Base-by-base conservation (phyloP, 2,888 invertebrate genomes). In the Eupsilia transversa region DNA sequence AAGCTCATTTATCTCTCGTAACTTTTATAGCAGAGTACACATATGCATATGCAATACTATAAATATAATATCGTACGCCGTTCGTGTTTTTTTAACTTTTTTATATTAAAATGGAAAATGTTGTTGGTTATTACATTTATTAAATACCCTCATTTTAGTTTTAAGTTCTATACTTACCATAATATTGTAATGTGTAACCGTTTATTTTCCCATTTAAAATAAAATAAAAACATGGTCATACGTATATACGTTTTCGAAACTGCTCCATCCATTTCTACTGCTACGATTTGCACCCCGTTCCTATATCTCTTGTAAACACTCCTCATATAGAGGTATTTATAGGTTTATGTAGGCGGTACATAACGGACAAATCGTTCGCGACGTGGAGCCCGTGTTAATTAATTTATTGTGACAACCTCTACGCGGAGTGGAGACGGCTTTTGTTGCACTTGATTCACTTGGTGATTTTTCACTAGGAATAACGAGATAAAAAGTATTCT, bases 371-470 rank as follows among this genome's bases (percentile, higher is more conserved):
- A 84, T 82, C 75, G 78, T 77, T 77, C 57, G 82, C 89, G 72
- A 79, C 79, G 65, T 64, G 79, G 63, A 79, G 86, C 79, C 79
- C 77, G 68, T 82, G 87, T 83, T 93, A 90, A 92, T 92, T 92
- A 90, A 90, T 90, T 92, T 90, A 92, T 90, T 88, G 89, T 88
- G 89, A 85, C 86, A 83, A 88, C 84, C 78, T 73, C 74, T 43
- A 27, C 0, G 10, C 0, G 54, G 78, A 73, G 65, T 82, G 88
- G 84, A 85, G 78, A 70, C 27, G 70, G 85, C 86, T 86, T 86
- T 65, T 61, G 30, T 52, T 63, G 10, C 23, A 20, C 9, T 41
- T 46, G 0, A 27, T 17, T 63, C 9, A 30, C 2, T 20, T 23
- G 0, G 5, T 30, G 23, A 33, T n/a, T 52, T 33, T 68, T 30